These are phyloP conservation scores for Bellardia pandia DNA, from an alignment of 2,888 invertebrate genomes.

Conservation along the genomic window DNA sequence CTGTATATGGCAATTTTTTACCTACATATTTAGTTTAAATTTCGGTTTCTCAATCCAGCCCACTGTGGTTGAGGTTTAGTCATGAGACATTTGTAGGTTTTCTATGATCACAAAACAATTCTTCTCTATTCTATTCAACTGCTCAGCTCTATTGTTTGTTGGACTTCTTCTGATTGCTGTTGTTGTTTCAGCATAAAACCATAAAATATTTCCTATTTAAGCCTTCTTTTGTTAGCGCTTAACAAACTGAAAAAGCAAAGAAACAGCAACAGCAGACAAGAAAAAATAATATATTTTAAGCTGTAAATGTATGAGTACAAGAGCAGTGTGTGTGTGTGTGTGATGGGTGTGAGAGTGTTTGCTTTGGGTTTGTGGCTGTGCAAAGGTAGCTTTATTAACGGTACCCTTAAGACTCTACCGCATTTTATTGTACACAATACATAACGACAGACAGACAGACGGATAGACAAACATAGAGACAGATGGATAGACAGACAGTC, in stretches of 20 bases:
- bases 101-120: conserved; percentile 59
- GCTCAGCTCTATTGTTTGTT: conserved; percentile 42
- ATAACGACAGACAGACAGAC: not conserved
- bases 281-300: not conserved
- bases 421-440: conserved; percentile 19
- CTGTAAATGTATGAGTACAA: conserved; percentile 6
- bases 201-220: conserved; percentile 67
- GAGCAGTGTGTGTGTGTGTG: conserved; percentile 20
- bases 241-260: not conserved
- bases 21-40: no score
- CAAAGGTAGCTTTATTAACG: conserved; percentile 65
- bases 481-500: not conserved
- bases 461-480: not conserved
- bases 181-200: conserved; percentile 43
- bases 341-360: conserved; percentile 35
- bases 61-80: conserved; percentile 27
- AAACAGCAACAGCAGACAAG: conserved; percentile 9
- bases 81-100: conserved; percentile 64
- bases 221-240: conserved; percentile 64
- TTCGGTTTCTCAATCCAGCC: not conserved
- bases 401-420: conserved; percentile 54
- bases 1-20: no score
- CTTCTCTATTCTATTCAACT: conserved; percentile 9
- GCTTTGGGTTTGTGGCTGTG: conserved; percentile 20
- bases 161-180: conserved; percentile 25